Evolutionary conservation across 2,888 invertebrate genomes (phyloP).

Genomic region (Heterodera filipjevi): DNA sequence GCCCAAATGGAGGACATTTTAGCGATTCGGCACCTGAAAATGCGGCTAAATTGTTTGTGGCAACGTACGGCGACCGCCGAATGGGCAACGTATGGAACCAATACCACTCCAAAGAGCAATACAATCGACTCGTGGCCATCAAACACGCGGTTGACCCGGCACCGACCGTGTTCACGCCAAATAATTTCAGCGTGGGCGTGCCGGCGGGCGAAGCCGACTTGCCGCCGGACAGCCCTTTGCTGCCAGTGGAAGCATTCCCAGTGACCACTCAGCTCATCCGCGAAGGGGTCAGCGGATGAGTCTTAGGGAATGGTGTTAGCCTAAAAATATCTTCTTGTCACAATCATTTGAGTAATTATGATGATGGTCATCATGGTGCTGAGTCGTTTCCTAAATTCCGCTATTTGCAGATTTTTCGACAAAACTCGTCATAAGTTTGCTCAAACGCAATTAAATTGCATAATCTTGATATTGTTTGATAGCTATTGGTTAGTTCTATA

Average conservation of each 20-base stretch:
- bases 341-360: too few relatives aligned
- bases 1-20: background rate
- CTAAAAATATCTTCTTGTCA: background rate
- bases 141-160: slow-evolving; percentile 1
- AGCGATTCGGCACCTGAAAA: background rate
- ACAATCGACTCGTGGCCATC: background rate
- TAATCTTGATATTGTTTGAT: too few relatives aligned
- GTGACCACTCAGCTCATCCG: background rate
- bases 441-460: too few relatives aligned
- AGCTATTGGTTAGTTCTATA: too few relatives aligned
- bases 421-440: too few relatives aligned
- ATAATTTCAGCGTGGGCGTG: slow-evolving; percentile 8
- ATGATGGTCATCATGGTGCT: too few relatives aligned
- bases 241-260: background rate
- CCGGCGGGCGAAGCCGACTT: background rate
- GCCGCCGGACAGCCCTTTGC: background rate
- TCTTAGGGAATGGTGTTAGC: background rate
- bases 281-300: background rate
- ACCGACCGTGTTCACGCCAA: slow-evolving; percentile 7
- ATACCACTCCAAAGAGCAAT: slow-evolving; percentile 2
- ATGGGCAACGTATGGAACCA: slow-evolving; percentile 21
- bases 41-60: background rate
- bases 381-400: too few relatives aligned
- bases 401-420: too few relatives aligned
- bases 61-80: slow-evolving; percentile 1